phyloP scores from a whole-genome alignment of 92 coral and sea anemone genomes.

The Epizoanthus illoricatus region DNA sequence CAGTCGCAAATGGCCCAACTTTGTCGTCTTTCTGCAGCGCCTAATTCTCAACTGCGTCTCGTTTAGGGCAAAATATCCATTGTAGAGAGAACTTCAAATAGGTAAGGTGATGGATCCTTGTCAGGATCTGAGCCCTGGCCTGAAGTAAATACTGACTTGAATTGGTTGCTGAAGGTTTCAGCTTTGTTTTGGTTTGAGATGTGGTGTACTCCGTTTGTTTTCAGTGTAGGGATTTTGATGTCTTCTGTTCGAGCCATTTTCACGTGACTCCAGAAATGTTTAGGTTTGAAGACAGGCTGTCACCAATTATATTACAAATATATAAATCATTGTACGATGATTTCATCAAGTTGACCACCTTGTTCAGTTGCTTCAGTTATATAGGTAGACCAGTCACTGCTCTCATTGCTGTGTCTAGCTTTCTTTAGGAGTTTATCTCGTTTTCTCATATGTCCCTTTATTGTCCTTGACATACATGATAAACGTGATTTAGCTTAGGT shows the following conservation, averaged over 20 bases:
- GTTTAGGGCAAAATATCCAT: too few species aligned
- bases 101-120: conserved; percentile 13
- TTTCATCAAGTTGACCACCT: conserved; percentile 26
- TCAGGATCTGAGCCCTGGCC: conserved; percentile 22
- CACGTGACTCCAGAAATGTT: conserved; percentile 31
- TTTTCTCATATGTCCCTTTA: conserved; percentile 26
- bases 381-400: conserved; percentile 11
- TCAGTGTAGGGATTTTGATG: conserved; percentile 21
- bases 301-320: conserved; percentile 28
- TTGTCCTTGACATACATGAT: conserved; percentile 16
- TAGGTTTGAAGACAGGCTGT: conserved; percentile 17
- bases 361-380: conserved; percentile 22
- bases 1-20: too few species aligned
- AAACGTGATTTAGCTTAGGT: conserved; percentile 28
- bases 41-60: too few species aligned
- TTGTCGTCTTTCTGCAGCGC: too few species aligned
- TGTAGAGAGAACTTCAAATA: too few species aligned
- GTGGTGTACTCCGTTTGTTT: conserved; percentile 10
- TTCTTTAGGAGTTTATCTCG: conserved; percentile 21
- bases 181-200: conserved; percentile 26
- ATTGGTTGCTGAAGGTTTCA: conserved; percentile 29
- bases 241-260: conserved; percentile 29
- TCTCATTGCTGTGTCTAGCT: conserved; percentile 17
- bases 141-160: conserved; percentile 31
- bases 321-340: conserved; percentile 33